Evolutionary conservation across 1,140 invertebrate species (phyloP).

Genomic region (Dinothrombium tinctorium): DNA sequence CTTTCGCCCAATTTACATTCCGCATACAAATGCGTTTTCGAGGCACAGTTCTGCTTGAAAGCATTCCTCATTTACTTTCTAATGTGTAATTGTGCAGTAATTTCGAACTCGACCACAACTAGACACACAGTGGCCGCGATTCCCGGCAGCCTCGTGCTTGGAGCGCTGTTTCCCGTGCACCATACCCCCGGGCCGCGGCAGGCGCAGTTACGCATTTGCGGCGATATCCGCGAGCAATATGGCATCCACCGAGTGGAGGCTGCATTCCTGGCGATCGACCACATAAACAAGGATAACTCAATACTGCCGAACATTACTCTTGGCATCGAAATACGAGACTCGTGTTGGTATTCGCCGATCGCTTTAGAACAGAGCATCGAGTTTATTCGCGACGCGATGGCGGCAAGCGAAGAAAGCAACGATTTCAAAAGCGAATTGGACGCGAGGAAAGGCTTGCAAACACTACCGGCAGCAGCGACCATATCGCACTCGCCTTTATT

Average conservation of each 20-base stretch:
- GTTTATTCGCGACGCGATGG: slow-evolving; percentile 41
- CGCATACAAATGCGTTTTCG: neutral
- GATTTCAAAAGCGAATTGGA: slow-evolving; percentile 2
- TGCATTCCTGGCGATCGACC: slow-evolving; percentile 31
- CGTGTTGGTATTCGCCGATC: slow-evolving; percentile 46
- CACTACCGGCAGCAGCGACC: neutral
- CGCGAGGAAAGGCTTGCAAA: neutral
- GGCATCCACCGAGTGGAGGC: slow-evolving; percentile 52
- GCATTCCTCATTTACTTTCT: neutral
- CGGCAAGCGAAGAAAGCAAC: slow-evolving; percentile 18
- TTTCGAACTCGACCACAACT: neutral
- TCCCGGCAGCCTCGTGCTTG: slow-evolving; percentile 39
- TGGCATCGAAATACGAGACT: slow-evolving; percentile 50
- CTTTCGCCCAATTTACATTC: neutral
- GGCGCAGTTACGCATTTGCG: slow-evolving; percentile 29
- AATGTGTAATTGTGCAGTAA: neutral
- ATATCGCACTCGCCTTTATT: slow-evolving; percentile 5
- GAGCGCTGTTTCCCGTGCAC: slow-evolving; percentile 46
- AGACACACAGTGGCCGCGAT: slow-evolving; percentile 14
- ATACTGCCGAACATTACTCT: slow-evolving; percentile 34
- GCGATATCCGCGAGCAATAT: slow-evolving; percentile 41
- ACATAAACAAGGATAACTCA: slow-evolving; percentile 25
- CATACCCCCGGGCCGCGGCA: slow-evolving; percentile 32
- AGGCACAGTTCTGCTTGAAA: neutral
- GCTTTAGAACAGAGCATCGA: slow-evolving; percentile 51